A percentile compares a stretch with the other conserved stretches of the same genome.
Conservation (phyloP, 1,140 invertebrate species). For the Pantala flavescens region DNA sequence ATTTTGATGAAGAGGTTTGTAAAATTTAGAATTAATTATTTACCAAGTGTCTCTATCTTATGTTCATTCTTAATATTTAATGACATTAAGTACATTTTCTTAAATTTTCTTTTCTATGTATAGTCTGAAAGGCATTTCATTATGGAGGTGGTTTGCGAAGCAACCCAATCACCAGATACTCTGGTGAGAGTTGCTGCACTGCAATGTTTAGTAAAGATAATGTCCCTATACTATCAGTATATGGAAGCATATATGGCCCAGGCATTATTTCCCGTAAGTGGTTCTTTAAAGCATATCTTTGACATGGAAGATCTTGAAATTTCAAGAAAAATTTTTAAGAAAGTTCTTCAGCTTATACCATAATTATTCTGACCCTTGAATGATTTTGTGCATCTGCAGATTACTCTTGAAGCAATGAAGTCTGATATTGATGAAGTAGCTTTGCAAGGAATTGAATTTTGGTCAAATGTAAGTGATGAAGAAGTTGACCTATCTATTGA, state of each 20-base stretch:
- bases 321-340: not conserved
- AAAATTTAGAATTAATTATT: not conserved
- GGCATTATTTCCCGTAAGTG: conserved; percentile 84
- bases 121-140: conserved; percentile 93
- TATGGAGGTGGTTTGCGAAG: conserved; percentile 97
- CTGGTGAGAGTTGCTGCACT: conserved; percentile 89
- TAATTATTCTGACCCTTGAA: not conserved
- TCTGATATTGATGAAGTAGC: conserved; percentile 91
- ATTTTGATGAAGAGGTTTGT: conserved; percentile 88
- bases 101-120: conserved; percentile 22
- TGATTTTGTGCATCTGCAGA: conserved; percentile 40
- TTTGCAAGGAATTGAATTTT: conserved; percentile 99
- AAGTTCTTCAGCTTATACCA: not conserved
- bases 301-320: not conserved
- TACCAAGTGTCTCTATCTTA: not conserved
- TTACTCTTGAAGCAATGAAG: conserved; percentile 98
- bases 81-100: no score
- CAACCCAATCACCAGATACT: conserved; percentile 73
- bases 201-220: conserved; percentile 97
- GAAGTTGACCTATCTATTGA: conserved; percentile 96
- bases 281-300: not conserved
- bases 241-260: conserved; percentile 99
- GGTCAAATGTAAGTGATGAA: conserved; percentile 99
- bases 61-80: no score
- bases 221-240: conserved; percentile 96